Conservation (phyloP, 2,888 invertebrate species). For the Maniola hyperantus region DNA sequence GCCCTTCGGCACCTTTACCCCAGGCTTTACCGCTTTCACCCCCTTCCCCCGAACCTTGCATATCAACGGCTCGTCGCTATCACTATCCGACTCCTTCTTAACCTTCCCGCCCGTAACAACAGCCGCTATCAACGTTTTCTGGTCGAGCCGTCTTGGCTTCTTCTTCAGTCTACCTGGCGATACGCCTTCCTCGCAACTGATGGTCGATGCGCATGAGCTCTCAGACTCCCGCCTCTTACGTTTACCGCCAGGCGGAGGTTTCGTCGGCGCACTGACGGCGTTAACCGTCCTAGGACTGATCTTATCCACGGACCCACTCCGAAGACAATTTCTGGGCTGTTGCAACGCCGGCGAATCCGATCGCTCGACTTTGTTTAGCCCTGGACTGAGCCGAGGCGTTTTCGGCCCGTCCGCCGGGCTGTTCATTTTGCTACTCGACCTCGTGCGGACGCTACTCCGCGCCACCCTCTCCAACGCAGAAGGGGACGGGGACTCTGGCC, state of each 20-base stretch:
- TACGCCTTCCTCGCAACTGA: constrained; percentile 82
- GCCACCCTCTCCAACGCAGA: constrained; percentile 72
- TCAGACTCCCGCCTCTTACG: constrained; percentile 91
- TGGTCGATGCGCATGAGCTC: constrained; percentile 85
- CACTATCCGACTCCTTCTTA: constrained; percentile 88
- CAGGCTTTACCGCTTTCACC: constrained; percentile 48
- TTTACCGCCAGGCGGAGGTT: constrained; percentile 74
- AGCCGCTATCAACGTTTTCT: constrained; percentile 79
- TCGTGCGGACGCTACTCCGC: constrained; percentile 83
- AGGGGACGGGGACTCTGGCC: constrained; percentile 74
- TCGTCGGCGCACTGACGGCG: constrained; percentile 45
- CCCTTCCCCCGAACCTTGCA: constrained; percentile 84
- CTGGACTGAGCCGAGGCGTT: constrained; percentile 75
- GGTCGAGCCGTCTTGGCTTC: constrained; percentile 62
- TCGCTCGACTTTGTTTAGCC: constrained; percentile 54
- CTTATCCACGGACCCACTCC: constrained; percentile 67
- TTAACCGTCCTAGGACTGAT: constrained; percentile 56
- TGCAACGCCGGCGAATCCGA: constrained; percentile 67
- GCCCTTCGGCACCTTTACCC: constrained; percentile 49
- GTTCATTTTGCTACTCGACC: constrained; percentile 86
- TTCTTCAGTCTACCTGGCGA: constrained; percentile 68
- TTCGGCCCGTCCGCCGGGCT: constrained; percentile 84
- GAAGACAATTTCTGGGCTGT: constrained; percentile 57
- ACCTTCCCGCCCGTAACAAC: constrained; percentile 71
- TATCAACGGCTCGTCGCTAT: constrained; percentile 91